Conservation (phyloP, 2,797 vertebrate genomes). For the Sebastes itinus region DNA sequence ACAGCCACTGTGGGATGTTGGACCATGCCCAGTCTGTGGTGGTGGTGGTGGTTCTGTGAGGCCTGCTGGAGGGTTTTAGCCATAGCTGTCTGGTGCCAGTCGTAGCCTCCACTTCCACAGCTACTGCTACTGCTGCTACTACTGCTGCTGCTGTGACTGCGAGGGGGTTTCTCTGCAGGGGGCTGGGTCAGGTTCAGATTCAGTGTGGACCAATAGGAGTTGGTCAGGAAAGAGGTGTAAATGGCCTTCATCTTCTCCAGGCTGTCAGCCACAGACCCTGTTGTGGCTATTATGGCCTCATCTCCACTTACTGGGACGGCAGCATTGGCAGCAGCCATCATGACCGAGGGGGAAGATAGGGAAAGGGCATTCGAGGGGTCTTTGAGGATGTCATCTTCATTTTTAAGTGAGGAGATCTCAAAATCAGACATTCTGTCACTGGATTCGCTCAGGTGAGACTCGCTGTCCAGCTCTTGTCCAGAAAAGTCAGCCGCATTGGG, state of each 20-base stretch:
- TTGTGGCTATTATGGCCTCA: constrained; percentile 75
- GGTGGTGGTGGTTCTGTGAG: constrained; percentile 88
- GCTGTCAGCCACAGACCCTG: constrained; percentile 90
- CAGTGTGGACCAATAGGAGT: constrained; percentile 98
- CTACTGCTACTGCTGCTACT: constrained; percentile 97
- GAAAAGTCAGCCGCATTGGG: constrained; percentile 92
- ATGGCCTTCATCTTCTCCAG: constrained; percentile 99
- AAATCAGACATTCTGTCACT: constrained; percentile 98
- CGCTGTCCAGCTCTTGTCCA: constrained; percentile 98
- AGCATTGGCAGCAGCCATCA: constrained; percentile 65
- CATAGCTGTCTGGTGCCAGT: constrained; percentile 99
- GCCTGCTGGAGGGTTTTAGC: constrained; percentile 97
- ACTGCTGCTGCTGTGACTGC: constrained; percentile 92
- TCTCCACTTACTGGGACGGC: constrained; percentile 77
- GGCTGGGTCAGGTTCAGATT: constrained; percentile 93
- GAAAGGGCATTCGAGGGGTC: constrained; percentile 82
- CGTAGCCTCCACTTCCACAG: constrained; percentile 94
- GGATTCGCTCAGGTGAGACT: constrained; percentile 97
- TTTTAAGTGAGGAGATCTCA: constrained; percentile 94
- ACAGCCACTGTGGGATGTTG: constrained; percentile 66
- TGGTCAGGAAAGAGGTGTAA: constrained; percentile 98
- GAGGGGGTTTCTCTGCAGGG: constrained; percentile 87
- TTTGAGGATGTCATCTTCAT: constrained; percentile 93
- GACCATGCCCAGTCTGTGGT: constrained; percentile 65
- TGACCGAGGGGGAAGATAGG: constrained; percentile 69